Evolutionary conservation across 2,113 vertebrate species (phyloP).

Genomic region (Albula glossodonta): DNA sequence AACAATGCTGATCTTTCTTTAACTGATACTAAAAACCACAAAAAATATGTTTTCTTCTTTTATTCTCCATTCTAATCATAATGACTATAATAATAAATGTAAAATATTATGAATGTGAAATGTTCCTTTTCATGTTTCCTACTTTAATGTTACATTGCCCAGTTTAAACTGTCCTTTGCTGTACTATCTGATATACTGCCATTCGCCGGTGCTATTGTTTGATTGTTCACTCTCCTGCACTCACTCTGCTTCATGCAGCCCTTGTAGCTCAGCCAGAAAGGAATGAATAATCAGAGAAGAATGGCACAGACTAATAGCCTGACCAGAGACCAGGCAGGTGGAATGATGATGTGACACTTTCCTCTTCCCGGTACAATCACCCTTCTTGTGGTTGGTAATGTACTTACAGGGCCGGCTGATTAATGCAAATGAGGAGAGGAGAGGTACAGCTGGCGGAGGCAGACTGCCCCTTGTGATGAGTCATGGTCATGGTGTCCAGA

Average conservation of each 20-base stretch:
- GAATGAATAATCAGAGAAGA: slow-evolving; percentile 10
- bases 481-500: slow-evolving; percentile 17
- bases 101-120: neutral
- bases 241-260: neutral
- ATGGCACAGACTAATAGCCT: slow-evolving; percentile 28
- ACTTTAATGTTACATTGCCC: neutral
- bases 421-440: slow-evolving; percentile 61
- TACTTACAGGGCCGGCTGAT: slow-evolving; percentile 59
- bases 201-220: too few species aligned
- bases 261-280: slow-evolving; percentile 6
- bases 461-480: slow-evolving; percentile 19
- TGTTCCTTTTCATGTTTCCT: neutral
- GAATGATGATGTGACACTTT: slow-evolving; percentile 49
- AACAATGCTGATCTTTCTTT: neutral
- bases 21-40: too few species aligned
- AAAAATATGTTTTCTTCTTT: neutral
- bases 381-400: slow-evolving; percentile 53
- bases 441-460: slow-evolving; percentile 36
- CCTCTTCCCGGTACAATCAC: slow-evolving; percentile 31
- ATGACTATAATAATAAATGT: neutral
- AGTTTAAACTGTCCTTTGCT: neutral
- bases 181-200: too few species aligned
- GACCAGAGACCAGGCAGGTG: slow-evolving; percentile 38
- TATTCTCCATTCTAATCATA: neutral
- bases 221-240: neutral